A percentile compares a stretch with the other conserved stretches of the same genome.
Evolutionary conservation across 2,888 invertebrate genomes (phyloP).

Genomic region (Drosophila mettleri): DNA sequence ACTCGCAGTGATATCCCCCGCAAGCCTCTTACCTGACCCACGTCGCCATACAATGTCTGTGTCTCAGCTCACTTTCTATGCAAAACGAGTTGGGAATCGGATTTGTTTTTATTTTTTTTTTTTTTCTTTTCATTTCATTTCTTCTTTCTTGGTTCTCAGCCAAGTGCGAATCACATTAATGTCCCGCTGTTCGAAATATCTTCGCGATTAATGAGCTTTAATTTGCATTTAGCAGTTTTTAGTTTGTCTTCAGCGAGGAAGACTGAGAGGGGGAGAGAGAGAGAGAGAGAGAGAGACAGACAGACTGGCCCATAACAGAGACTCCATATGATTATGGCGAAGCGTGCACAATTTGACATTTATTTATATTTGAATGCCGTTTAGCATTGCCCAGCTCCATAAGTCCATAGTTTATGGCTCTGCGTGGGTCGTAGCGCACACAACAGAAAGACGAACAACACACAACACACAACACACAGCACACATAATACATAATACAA

Average conservation of each 20-base stretch:
- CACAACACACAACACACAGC: conserved; percentile 17
- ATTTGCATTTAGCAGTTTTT: conserved; percentile 74
- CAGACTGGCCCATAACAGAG: conserved; percentile 30
- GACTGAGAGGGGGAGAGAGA: not conserved
- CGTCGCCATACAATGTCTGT: conserved; percentile 16
- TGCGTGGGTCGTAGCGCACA: conserved; percentile 59
- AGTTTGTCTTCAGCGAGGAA: conserved; percentile 8
- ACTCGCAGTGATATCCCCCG: conserved; percentile 37
- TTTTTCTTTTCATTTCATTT: not conserved
- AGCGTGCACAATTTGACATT: conserved; percentile 77
- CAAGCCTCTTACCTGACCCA: conserved; percentile 4
- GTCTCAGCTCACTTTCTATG: conserved; percentile 65
- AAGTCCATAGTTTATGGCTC: conserved; percentile 68
- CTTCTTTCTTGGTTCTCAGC: conserved; percentile 40
- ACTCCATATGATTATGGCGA: conserved; percentile 68
- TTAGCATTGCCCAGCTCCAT: conserved; percentile 67
- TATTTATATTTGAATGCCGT: conserved; percentile 78
- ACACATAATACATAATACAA: not conserved
- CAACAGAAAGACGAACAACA: conserved; percentile 14
- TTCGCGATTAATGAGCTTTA: conserved; percentile 76
- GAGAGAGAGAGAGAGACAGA: conserved; percentile 4
- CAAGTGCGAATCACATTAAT: conserved; percentile 76
- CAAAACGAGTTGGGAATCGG: conserved; percentile 63
- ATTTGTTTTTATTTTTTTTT: conserved; percentile 32
- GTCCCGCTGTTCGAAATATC: conserved; percentile 72